Evolutionary conservation across 2,888 invertebrate species (phyloP).

Genomic region (Creontiades dilutus): DNA sequence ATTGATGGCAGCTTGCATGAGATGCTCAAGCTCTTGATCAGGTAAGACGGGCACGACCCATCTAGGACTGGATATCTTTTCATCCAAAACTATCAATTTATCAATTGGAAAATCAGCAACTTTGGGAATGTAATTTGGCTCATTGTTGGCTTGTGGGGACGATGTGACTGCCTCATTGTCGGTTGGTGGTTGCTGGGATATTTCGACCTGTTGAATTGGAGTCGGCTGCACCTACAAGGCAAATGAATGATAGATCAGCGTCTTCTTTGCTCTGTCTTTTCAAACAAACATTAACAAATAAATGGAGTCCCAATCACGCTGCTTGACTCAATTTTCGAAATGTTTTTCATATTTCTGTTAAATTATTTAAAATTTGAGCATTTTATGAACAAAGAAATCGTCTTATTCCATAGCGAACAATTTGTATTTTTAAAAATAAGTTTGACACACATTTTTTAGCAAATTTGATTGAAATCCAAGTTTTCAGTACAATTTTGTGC

Average conservation of each 20-base stretch:
- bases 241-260: background rate
- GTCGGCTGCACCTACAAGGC: slow-evolving; percentile 55
- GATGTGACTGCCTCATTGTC: slow-evolving; percentile 49
- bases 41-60: slow-evolving; percentile 99
- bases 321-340: too few species aligned
- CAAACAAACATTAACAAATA: too few species aligned
- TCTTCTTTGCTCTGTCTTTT: too few species aligned
- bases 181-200: background rate
- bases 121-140: slow-evolving; percentile 74
- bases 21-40: slow-evolving; percentile 95
- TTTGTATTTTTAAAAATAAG: too few species aligned
- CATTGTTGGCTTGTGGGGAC: slow-evolving; percentile 51
- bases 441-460: too few species aligned
- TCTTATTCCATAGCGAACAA: too few species aligned
- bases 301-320: too few species aligned
- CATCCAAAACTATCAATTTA: slow-evolving; percentile 93
- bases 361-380: too few species aligned
- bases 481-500: too few species aligned
- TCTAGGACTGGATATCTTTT: slow-evolving; percentile 96
- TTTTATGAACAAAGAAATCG: too few species aligned
- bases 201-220: slow-evolving; percentile 37
- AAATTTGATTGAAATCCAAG: too few species aligned
- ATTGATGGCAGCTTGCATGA: slow-evolving; percentile 93
- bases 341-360: too few species aligned
- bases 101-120: slow-evolving; percentile 90